These are phyloP conservation scores for Carabus problematicus DNA, from an alignment of 2,888 invertebrate species.

Conservation along the genomic window DNA sequence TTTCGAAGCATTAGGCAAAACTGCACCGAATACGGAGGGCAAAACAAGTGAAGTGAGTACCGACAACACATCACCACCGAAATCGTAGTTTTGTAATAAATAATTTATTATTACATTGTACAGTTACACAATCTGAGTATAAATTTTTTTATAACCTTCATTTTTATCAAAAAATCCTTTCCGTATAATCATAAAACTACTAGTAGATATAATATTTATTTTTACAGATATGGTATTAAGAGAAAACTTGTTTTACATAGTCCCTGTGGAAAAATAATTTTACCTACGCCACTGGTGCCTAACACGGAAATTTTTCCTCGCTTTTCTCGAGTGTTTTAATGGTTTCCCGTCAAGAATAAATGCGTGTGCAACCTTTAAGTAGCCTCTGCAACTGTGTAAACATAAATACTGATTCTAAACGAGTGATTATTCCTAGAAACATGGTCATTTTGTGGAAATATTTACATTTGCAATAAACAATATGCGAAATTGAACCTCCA, in stretches of 20 bases:
- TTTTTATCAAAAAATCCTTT: too few species aligned
- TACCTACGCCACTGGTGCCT: background rate
- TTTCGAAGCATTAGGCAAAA: conserved; percentile 67
- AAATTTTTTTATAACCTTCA: too few species aligned
- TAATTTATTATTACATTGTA: conserved; percentile 14
- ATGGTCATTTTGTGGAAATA: conserved; percentile 33
- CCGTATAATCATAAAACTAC: too few species aligned
- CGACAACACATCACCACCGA: background rate
- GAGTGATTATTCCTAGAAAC: conserved; percentile 38
- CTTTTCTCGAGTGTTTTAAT: conserved; percentile 6
- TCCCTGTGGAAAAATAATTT: conserved; percentile 8
- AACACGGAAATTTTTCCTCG: too few species aligned
- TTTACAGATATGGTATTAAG: too few species aligned
- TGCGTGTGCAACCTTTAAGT: conserved; percentile 33
- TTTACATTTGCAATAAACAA: conserved; percentile 38
- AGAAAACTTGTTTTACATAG: background rate
- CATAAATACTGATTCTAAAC: conserved; percentile 30
- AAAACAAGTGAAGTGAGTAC: background rate
- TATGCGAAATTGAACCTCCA: conserved; percentile 15
- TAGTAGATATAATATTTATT: background rate
- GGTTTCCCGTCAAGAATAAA: conserved; percentile 10
- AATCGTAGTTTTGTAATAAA: conserved; percentile 16
- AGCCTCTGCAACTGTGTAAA: conserved; percentile 37
- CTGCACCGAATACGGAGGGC: conserved; percentile 48
- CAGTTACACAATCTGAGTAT: too few species aligned